phyloP scores from a whole-genome alignment of 2,113 vertebrate genomes.

The Aythya baeri region DNA sequence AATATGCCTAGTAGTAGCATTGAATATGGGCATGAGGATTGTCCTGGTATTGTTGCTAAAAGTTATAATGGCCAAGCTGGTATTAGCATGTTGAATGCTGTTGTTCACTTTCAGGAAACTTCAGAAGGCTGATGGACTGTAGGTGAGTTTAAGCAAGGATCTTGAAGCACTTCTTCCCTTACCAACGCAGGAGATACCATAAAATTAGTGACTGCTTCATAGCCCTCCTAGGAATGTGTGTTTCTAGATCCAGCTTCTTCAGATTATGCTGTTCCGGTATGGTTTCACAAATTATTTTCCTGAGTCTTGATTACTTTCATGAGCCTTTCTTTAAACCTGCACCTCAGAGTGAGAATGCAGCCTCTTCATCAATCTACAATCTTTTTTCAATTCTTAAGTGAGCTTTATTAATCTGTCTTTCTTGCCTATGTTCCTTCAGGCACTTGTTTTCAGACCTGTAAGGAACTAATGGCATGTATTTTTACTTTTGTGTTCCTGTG shows the following conservation, averaged over 20 bases:
- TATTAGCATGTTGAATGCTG: not conserved
- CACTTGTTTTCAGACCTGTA: not conserved
- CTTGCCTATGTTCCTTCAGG: not conserved
- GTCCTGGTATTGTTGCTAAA: not conserved
- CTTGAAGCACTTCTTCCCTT: not conserved
- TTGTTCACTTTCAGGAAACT: not conserved
- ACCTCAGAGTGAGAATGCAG: not conserved
- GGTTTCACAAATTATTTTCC: not conserved
- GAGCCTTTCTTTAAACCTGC: not conserved
- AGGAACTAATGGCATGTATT: not conserved
- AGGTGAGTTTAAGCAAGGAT: not conserved
- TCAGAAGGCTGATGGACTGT: not conserved
- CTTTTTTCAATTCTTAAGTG: not conserved
- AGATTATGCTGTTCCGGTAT: not conserved
- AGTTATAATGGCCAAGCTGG: not conserved
- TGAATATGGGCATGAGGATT: not conserved
- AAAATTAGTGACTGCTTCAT: not conserved
- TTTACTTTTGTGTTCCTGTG: not conserved
- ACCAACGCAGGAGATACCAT: not conserved
- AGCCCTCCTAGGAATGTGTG: fast-evolving
- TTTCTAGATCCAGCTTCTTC: not conserved
- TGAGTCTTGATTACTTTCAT: not conserved
- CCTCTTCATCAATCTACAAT: not conserved
- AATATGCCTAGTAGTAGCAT: not conserved
- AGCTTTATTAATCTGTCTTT: not conserved